These are phyloP conservation scores for Coelinius sp. DNA, from an alignment of 2,888 invertebrate species.

Conservation along the genomic window DNA sequence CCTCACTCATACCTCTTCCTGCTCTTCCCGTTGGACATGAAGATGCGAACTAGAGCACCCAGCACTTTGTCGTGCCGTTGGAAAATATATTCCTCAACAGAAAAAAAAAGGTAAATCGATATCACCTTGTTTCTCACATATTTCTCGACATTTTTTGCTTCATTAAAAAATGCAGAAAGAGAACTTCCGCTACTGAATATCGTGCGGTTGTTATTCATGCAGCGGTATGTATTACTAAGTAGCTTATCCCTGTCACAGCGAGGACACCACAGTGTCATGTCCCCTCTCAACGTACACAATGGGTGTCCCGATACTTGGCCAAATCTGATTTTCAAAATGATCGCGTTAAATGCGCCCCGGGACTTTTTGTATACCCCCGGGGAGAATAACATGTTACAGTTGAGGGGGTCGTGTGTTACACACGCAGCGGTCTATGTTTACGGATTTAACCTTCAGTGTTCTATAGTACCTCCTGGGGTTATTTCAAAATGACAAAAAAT, in stretches of 20 bases:
- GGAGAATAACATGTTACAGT: conserved; percentile 28
- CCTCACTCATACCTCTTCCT: conserved; percentile 30
- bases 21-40: conserved; percentile 42
- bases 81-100: too few species aligned
- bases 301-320: background rate
- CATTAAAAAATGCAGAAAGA: background rate
- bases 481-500: background rate
- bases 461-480: conserved; percentile 40
- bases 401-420: conserved; percentile 17
- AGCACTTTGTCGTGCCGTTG: background rate
- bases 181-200: conserved; percentile 35
- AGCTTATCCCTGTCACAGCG: conserved; percentile 52
- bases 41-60: conserved; percentile 29
- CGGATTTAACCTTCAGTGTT: background rate
- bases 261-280: conserved; percentile 58
- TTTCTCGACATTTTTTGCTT: background rate
- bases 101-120: background rate
- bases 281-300: conserved; percentile 41
- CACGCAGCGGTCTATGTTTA: conserved; percentile 17
- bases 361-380: conserved; percentile 48
- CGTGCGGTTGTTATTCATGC: conserved; percentile 52
- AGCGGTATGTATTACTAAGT: conserved; percentile 62
- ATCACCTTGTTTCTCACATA: background rate
- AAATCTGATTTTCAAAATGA: conserved; percentile 23
- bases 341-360: conserved; percentile 62